Evolutionary conservation across 1,140 invertebrate species (phyloP).

Genomic region (Streblospio benedicti): DNA sequence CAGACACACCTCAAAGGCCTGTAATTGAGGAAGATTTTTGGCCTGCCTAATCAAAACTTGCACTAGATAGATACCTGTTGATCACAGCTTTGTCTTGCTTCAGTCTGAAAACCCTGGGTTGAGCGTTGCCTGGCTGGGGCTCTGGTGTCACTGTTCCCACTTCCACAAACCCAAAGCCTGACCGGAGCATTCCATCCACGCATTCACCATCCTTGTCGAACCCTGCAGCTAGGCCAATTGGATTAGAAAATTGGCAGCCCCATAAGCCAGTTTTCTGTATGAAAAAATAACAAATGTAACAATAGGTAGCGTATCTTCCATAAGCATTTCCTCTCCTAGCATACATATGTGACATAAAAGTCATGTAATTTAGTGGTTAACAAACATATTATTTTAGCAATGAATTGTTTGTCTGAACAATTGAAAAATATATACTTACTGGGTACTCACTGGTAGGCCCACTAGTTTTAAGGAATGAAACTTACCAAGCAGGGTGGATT

Average conservation of each 20-base stretch:
- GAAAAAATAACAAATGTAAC: not conserved
- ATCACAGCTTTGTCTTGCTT: constrained; percentile 79
- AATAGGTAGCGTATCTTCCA: not conserved
- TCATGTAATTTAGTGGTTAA: too few relatives aligned
- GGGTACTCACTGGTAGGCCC: too few relatives aligned
- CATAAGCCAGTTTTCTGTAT: constrained; percentile 62
- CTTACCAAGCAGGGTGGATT: constrained; percentile 35
- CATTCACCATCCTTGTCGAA: constrained; percentile 97
- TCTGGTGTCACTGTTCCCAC: constrained; percentile 89
- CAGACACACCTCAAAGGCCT: too few relatives aligned
- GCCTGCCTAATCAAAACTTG: too few relatives aligned
- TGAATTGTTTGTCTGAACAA: too few relatives aligned
- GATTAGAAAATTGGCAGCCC: constrained; percentile 66
- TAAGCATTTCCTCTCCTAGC: not conserved
- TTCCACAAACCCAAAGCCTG: constrained; percentile 94
- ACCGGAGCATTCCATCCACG: constrained; percentile 65
- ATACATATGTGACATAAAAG: constrained; percentile 18
- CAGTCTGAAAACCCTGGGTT: constrained; percentile 84
- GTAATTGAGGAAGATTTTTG: too few relatives aligned
- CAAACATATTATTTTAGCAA: too few relatives aligned
- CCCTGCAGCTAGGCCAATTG: constrained; percentile 90
- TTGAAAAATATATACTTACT: constrained; percentile 75
- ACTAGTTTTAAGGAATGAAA: too few relatives aligned
- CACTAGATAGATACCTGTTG: constrained; percentile 68
- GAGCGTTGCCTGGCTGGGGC: constrained; percentile 83